phyloP scores from a whole-genome alignment of 2,888 invertebrate species.

The Sycophila texana region DNA sequence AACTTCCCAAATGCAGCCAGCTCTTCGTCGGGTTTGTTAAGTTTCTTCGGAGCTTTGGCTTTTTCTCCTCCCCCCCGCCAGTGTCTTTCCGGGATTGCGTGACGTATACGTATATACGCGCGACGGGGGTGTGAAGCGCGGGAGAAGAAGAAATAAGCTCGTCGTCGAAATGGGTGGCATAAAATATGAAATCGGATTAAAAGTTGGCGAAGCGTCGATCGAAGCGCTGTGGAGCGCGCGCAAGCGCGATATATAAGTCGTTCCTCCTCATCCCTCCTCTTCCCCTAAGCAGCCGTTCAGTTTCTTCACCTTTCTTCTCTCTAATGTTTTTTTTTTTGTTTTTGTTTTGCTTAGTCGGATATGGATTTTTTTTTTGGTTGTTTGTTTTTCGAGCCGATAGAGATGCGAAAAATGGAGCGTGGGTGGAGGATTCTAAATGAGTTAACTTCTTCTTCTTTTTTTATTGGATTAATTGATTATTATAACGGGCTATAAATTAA shows the following conservation, averaged over 20 bases:
- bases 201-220: conserved; percentile 60
- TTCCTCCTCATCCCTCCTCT: conserved; percentile 33
- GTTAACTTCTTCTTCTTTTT: too few relatives aligned
- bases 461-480: too few relatives aligned
- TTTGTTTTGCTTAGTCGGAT: background rate
- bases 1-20: conserved; percentile 10
- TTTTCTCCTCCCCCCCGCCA: conserved; percentile 33
- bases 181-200: conserved; percentile 63
- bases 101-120: background rate
- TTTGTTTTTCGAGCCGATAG: background rate
- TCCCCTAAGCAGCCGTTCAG: background rate
- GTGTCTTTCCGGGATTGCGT: background rate
- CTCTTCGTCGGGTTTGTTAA: conserved; percentile 27
- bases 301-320: background rate
- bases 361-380: background rate
- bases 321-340: background rate
- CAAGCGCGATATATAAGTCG: conserved; percentile 51
- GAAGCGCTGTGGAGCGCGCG: conserved; percentile 27
- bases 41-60: conserved; percentile 32
- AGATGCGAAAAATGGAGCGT: too few relatives aligned
- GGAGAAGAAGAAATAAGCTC: background rate
- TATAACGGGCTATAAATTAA: too few relatives aligned
- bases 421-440: background rate
- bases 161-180: conserved; percentile 54
- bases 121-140: background rate